Evolutionary conservation across 1,140 invertebrate genomes (phyloP).

Genomic region (Paraescarpia echinospica): DNA sequence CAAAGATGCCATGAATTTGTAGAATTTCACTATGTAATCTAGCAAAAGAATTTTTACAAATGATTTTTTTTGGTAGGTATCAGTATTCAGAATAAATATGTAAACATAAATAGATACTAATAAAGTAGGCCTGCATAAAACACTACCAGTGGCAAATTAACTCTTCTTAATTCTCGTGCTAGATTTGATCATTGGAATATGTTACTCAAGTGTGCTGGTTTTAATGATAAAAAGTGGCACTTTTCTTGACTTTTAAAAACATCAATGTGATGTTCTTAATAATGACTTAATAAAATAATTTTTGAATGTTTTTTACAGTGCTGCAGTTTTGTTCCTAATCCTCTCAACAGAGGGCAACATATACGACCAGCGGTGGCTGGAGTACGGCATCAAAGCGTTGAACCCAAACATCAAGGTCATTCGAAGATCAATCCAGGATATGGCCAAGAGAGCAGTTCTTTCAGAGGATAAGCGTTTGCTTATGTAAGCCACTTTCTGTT

Average conservation of each 20-base stretch:
- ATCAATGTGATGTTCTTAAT: no score
- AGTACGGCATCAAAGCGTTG: slow-evolving; percentile 16
- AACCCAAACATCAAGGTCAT: slow-evolving; percentile 27
- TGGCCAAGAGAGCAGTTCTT: slow-evolving; percentile 11
- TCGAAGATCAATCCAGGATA: slow-evolving; percentile 21
- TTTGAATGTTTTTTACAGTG: slow-evolving; percentile 9
- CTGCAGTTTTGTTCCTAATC: slow-evolving; percentile 26
- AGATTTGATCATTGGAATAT: neutral
- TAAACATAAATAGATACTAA: no score
- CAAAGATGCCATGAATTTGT: no score
- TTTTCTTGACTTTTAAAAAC: neutral
- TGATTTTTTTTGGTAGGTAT: no score
- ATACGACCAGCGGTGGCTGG: slow-evolving; percentile 29
- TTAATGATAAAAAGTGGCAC: neutral
- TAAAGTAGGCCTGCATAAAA: no score
- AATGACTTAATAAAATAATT: neutral
- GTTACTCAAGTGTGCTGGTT: neutral
- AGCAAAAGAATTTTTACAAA: no score
- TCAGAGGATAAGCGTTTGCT: slow-evolving; percentile 23
- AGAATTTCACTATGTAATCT: no score
- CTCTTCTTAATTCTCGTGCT: neutral
- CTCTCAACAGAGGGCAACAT: slow-evolving; percentile 28
- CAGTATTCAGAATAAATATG: no score
- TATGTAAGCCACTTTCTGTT: slow-evolving; percentile 22
- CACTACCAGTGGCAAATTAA: no score